Conservation (phyloP, 2,888 invertebrate genomes). For the Stegana nigrithorax region DNA sequence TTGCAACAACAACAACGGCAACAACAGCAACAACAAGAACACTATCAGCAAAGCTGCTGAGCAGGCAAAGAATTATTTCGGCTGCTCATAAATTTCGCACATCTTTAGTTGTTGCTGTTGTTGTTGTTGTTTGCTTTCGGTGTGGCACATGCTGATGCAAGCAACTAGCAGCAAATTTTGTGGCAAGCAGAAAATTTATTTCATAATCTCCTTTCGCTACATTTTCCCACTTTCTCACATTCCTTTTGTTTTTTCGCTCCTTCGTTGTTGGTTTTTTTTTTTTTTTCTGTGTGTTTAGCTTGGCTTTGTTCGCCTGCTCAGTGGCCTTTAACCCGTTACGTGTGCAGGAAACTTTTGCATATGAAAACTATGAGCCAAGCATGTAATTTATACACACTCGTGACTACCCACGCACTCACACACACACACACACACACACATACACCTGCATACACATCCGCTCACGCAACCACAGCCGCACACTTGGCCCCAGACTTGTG, state of each 20-base stretch:
- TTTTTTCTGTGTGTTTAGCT: not conserved
- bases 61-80: not conserved
- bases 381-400: constrained; percentile 57
- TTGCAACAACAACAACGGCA: too few species aligned
- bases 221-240: not conserved
- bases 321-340: not conserved
- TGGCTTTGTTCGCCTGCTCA: not conserved
- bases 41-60: too few species aligned
- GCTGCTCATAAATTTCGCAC: constrained; percentile 15
- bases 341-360: constrained; percentile 41
- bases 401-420: not conserved
- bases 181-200: constrained; percentile 57
- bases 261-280: not conserved
- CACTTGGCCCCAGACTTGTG: not conserved
- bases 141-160: constrained; percentile 36
- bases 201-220: constrained; percentile 46
- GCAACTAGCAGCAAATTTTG: constrained; percentile 44
- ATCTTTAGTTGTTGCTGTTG: not conserved
- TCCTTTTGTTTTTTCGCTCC: not conserved
- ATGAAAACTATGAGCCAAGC: constrained; percentile 56
- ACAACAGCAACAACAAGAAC: too few species aligned
- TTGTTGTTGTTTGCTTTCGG: not conserved
- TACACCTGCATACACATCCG: not conserved
- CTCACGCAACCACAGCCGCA: too few species aligned
- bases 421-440: not conserved